phyloP scores from a whole-genome alignment of 2,888 invertebrate genomes.

The Pollenia griseotomentosa region DNA sequence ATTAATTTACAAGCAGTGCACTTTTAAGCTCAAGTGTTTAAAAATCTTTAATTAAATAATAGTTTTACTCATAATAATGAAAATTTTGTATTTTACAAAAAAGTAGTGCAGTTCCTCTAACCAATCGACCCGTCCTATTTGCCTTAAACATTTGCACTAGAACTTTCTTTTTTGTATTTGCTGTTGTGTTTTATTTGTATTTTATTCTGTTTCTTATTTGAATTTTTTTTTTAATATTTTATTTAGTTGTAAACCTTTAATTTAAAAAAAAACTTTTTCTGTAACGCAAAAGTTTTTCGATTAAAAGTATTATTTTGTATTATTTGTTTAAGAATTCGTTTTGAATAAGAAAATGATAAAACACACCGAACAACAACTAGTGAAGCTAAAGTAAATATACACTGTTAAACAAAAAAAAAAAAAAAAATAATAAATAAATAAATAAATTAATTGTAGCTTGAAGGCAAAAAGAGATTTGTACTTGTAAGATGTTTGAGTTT shows the following conservation, averaged over 20 bases:
- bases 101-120: constrained; percentile 7
- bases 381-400: constrained; percentile 15
- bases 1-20: no score
- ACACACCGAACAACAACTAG: constrained; percentile 7
- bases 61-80: no score
- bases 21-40: no score
- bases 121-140: constrained; percentile 20
- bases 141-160: not conserved
- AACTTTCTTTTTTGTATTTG: constrained; percentile 30
- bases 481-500: constrained; percentile 21
- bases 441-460: constrained; percentile 45
- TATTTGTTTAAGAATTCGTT: constrained; percentile 69
- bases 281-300: constrained; percentile 74
- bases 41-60: not conserved
- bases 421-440: constrained; percentile 16
- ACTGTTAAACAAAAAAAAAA: constrained; percentile 11
- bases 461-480: constrained; percentile 21
- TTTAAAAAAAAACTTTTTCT: constrained; percentile 49
- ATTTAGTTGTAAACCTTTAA: constrained; percentile 64
- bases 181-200: constrained; percentile 38
- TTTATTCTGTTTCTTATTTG: constrained; percentile 26
- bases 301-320: constrained; percentile 70
- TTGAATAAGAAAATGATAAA: constrained; percentile 53
- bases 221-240: constrained; percentile 18
- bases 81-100: no score